phyloP scores from a whole-genome alignment of 2,113 vertebrate species.

The Plecotus auritus region DNA sequence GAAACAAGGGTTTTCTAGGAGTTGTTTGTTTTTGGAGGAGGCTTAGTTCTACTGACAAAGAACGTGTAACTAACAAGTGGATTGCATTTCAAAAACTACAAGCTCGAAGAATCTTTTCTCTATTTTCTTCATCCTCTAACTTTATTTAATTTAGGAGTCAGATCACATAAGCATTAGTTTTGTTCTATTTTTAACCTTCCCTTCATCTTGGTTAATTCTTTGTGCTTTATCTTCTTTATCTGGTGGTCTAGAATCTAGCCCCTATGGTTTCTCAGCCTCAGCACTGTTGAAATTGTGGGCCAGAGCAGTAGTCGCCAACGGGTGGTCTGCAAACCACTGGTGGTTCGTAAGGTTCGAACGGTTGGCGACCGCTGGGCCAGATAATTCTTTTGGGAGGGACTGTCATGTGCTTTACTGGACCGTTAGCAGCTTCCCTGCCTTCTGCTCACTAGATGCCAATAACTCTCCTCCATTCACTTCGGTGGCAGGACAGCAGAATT shows the following conservation, averaged over 20 bases:
- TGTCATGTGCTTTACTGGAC: neutral
- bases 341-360: no score
- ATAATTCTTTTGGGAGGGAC: neutral
- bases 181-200: neutral
- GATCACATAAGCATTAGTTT: neutral
- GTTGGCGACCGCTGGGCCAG: no score
- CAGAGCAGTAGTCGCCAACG: no score
- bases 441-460: neutral
- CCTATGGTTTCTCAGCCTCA: neutral
- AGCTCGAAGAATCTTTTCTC: neutral
- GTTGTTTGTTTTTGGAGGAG: neutral
- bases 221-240: neutral
- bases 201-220: neutral
- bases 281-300: neutral
- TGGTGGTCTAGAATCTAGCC: neutral
- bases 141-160: neutral
- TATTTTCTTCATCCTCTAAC: neutral
- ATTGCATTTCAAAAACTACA: neutral
- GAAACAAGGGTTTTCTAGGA: neutral
- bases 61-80: neutral
- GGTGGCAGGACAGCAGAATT: neutral
- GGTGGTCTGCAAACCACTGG: no score
- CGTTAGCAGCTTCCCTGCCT: neutral
- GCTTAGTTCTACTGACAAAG: neutral
- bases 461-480: neutral